Evolutionary conservation across 2,113 vertebrate species (phyloP).

Genomic region (Formicarius rufipectus): DNA sequence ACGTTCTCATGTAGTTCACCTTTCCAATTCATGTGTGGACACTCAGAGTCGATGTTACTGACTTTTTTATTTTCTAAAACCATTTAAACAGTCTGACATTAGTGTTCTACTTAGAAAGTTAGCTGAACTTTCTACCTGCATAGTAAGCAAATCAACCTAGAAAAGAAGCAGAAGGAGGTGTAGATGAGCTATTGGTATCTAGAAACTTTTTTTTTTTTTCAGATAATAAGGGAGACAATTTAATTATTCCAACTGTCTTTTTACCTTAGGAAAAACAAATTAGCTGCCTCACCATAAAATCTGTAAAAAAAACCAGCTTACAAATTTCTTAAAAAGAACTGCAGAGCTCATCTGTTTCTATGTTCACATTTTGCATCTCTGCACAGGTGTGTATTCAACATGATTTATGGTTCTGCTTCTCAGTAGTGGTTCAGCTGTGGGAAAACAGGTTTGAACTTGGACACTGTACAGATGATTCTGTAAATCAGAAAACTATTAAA

Average conservation of each 20-base stretch:
- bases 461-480: conserved; percentile 7
- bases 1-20: background rate
- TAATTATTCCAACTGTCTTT: conserved; percentile 38
- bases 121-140: background rate
- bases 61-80: background rate
- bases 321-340: conserved; percentile 28
- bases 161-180: background rate
- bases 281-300: background rate
- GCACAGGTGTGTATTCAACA: background rate
- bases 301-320: background rate
- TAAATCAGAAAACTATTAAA: conserved; percentile 20
- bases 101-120: background rate
- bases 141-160: background rate
- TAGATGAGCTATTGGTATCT: background rate
- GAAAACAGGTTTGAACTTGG: conserved; percentile 12
- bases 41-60: background rate
- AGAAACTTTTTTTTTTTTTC: background rate
- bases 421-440: background rate
- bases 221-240: background rate
- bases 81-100: background rate
- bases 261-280: conserved; percentile 30
- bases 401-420: conserved; percentile 50
- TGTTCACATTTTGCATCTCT: conserved; percentile 24
- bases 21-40: background rate
- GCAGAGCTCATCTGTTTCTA: conserved; percentile 30